These are phyloP conservation scores for Bombus pascuorum DNA, from an alignment of 1,140 invertebrate species.

Conservation along the genomic window DNA sequence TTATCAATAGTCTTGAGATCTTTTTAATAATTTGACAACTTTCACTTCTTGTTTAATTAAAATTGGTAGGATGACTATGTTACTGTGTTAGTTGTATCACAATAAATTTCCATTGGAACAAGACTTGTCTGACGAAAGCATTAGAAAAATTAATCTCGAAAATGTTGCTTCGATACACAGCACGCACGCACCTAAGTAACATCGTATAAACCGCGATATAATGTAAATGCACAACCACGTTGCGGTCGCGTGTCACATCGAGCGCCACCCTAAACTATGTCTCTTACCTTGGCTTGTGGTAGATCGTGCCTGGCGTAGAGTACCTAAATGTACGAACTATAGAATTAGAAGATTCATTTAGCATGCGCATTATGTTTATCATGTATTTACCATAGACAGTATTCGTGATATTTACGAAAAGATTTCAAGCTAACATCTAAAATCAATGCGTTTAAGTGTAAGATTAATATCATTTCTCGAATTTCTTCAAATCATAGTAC, in stretches of 20 bases:
- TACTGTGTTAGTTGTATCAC: not conserved
- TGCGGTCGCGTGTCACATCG: constrained; percentile 78
- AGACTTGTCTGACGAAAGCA: constrained; percentile 53
- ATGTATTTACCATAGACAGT: not conserved
- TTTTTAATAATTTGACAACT: not conserved
- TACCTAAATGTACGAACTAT: constrained; percentile 49
- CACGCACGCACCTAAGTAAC: constrained; percentile 71
- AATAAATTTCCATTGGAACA: constrained; percentile 25
- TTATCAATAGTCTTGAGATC: not conserved
- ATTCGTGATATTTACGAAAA: not conserved
- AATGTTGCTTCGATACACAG: constrained; percentile 72
- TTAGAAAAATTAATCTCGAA: constrained; percentile 79
- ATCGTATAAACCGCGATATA: constrained; percentile 61
- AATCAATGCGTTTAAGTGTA: no score
- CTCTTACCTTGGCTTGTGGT: constrained; percentile 42
- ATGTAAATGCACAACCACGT: constrained; percentile 71
- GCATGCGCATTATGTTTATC: constrained; percentile 22
- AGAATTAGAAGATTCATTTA: constrained; percentile 35
- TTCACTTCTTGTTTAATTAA: no score
- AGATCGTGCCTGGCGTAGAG: constrained; percentile 58
- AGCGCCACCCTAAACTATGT: constrained; percentile 64
- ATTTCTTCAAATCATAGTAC: no score
- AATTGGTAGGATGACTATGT: not conserved
- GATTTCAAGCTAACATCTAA: not conserved
- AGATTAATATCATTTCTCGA: no score